Conservation (phyloP, 2,113 vertebrate genomes). For the Albula glossodonta region DNA sequence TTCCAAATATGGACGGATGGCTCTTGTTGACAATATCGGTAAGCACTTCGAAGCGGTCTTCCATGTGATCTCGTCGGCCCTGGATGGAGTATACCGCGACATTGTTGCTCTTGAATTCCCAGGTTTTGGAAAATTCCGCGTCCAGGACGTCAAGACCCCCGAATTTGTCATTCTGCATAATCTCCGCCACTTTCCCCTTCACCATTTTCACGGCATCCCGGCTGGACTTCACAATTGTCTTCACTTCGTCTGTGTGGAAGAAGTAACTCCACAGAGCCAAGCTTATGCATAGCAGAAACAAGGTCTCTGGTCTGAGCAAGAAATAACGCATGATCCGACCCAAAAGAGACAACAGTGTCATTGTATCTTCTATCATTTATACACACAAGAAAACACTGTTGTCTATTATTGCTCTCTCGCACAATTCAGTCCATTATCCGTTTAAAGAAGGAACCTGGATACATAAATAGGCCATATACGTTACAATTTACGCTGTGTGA, state of each 20-base stretch:
- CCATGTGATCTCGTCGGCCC: slow-evolving; percentile 96
- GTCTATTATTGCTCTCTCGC: slow-evolving; percentile 47
- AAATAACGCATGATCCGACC: slow-evolving; percentile 99
- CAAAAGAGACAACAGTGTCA: slow-evolving; percentile 97
- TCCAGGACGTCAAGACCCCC: slow-evolving; percentile 91
- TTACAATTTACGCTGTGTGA: neutral
- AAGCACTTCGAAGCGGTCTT: slow-evolving; percentile 93
- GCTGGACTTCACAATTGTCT: slow-evolving; percentile 97
- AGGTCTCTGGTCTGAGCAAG: slow-evolving; percentile 94
- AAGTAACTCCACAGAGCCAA: slow-evolving; percentile 98
- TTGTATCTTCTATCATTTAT: slow-evolving; percentile 98
- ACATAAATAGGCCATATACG: slow-evolving; percentile 37
- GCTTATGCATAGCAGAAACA: slow-evolving; percentile 96
- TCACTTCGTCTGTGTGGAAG: slow-evolving; percentile 99
- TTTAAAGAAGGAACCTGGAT: slow-evolving; percentile 9
- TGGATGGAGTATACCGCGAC: slow-evolving; percentile 97
- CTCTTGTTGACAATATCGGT: slow-evolving; percentile 90
- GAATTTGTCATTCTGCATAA: slow-evolving; percentile 93
- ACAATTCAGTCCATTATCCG: slow-evolving; percentile 61
- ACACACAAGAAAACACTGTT: slow-evolving; percentile 58
- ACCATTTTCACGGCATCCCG: slow-evolving; percentile 97
- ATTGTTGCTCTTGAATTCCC: slow-evolving; percentile 92
- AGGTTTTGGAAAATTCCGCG: slow-evolving; percentile 93
- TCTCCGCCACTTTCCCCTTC: slow-evolving; percentile 96
- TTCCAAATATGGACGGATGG: slow-evolving; percentile 93